Conservation (phyloP, 2,113 vertebrate species). For the Nothocercus julius region DNA sequence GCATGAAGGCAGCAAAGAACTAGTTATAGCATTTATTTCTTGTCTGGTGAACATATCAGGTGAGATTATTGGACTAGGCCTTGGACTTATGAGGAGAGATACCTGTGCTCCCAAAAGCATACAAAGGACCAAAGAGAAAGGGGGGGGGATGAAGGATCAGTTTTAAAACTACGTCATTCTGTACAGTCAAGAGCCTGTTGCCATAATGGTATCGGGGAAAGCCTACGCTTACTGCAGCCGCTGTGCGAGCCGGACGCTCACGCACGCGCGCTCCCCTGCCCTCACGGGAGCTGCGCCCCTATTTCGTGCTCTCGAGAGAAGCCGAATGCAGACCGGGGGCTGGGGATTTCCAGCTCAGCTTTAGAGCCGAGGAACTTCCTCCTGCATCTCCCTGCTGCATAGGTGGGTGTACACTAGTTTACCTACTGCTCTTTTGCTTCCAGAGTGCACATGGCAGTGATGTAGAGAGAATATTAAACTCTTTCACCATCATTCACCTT, state of each 20-base stretch:
- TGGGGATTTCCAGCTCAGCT: constrained; percentile 27
- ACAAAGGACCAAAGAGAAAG: neutral
- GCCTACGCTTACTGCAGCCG: neutral
- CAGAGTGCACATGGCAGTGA: neutral
- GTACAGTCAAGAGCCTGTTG: neutral
- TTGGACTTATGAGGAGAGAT: rapidly evolving
- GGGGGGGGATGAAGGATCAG: neutral
- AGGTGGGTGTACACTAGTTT: neutral
- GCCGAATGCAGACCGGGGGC: too few relatives aligned
- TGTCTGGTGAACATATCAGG: neutral
- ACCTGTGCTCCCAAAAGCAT: neutral
- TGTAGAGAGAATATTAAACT: neutral
- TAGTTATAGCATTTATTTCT: too few relatives aligned
- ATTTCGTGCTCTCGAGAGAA: neutral
- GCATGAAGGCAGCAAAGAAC: neutral
- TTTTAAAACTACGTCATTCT: neutral
- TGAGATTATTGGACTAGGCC: neutral
- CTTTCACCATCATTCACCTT: neutral
- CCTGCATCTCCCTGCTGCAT: neutral
- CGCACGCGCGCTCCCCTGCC: neutral
- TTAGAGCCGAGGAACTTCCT: constrained; percentile 33
- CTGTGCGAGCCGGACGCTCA: rapidly evolving
- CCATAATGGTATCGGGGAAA: rapidly evolving
- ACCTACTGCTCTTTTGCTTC: neutral
- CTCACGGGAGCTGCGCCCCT: neutral